Conservation (phyloP, 2,888 invertebrate species). For the Petrophora chlorosata region DNA sequence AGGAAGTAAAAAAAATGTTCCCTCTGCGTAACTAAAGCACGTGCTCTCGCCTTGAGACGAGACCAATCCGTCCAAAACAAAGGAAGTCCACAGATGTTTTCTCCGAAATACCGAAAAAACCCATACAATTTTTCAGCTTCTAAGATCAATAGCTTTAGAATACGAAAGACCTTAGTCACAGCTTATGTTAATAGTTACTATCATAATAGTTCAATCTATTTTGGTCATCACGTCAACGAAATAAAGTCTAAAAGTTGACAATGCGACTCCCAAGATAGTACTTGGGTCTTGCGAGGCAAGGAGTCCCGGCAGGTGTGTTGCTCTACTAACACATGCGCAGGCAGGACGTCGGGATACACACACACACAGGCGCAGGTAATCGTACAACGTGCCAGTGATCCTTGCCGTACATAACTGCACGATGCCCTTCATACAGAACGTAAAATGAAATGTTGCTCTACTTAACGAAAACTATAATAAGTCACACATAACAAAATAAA, state of each 20-base stretch:
- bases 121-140: slow-evolving; percentile 51
- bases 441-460: slow-evolving; percentile 14
- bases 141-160: slow-evolving; percentile 54
- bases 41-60: slow-evolving; percentile 52
- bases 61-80: slow-evolving; percentile 50
- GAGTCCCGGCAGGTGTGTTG: slow-evolving; percentile 39
- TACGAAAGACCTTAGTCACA: slow-evolving; percentile 24
- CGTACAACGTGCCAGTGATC: slow-evolving; percentile 33
- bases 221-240: background rate
- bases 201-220: slow-evolving; percentile 2
- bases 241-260: slow-evolving; percentile 5
- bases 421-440: slow-evolving; percentile 32
- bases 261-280: slow-evolving; percentile 22
- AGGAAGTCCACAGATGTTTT: slow-evolving; percentile 64
- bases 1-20: slow-evolving; percentile 38
- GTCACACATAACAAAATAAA: too few species aligned
- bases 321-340: slow-evolving; percentile 37
- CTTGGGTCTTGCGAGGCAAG: slow-evolving; percentile 8
- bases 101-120: slow-evolving; percentile 50
- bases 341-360: slow-evolving; percentile 28
- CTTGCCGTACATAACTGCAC: slow-evolving; percentile 35
- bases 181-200: slow-evolving; percentile 2
- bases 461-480: background rate
- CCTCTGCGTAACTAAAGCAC: slow-evolving; percentile 51
- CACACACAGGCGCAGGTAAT: slow-evolving; percentile 29